Evolutionary conservation across 2,113 vertebrate species (phyloP).

Genomic region (Silurus glanis): DNA sequence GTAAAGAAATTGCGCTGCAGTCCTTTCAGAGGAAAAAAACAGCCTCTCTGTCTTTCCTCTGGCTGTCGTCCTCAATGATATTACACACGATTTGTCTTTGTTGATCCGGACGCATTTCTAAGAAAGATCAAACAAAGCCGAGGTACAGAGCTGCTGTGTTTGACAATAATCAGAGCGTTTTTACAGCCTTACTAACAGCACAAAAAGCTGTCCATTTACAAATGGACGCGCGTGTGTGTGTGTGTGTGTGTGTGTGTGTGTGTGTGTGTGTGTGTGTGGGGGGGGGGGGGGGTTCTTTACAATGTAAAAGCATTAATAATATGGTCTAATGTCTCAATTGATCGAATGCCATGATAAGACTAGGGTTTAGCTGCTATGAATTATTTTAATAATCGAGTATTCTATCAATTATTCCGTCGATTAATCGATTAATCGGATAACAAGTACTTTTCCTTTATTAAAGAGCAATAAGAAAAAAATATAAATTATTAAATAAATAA

Average conservation of each 20-base stretch:
- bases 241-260: constrained; percentile 1
- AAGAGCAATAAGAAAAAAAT: no score
- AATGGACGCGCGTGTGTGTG: not conserved
- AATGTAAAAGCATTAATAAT: not conserved
- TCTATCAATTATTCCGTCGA: no score
- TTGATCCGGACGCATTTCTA: constrained; percentile 33
- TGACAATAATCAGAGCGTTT: constrained; percentile 38
- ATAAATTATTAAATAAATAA: no score
- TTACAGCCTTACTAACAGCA: constrained; percentile 18
- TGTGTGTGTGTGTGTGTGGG: not conserved
- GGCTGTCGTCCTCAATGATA: not conserved
- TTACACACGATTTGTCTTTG: not conserved
- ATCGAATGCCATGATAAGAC: not conserved
- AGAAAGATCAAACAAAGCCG: constrained; percentile 44
- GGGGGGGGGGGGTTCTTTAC: not conserved
- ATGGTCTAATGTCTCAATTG: not conserved
- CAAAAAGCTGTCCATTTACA: not conserved
- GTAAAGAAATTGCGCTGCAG: constrained; percentile 5
- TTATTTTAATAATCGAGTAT: no score
- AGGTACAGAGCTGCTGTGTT: constrained; percentile 28
- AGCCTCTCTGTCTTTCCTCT: constrained; percentile 3
- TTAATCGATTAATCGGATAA: no score
- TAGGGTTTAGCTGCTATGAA: no score
- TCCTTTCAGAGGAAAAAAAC: constrained; percentile 5
- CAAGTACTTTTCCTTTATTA: no score